These are phyloP conservation scores for Calliopum simillimum DNA, from an alignment of 2,888 invertebrate genomes.

Conservation along the genomic window DNA sequence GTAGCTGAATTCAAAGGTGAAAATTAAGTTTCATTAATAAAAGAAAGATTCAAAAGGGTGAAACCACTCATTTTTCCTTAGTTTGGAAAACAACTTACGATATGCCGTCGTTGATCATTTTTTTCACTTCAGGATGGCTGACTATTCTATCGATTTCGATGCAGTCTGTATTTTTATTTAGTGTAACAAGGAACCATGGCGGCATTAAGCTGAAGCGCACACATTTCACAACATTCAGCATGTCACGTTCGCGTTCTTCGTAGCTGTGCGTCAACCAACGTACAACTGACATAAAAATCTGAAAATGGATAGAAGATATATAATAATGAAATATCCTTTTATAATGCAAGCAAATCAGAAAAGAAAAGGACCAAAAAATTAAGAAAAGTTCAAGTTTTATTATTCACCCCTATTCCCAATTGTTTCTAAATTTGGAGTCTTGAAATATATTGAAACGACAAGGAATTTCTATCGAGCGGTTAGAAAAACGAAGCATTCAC, in stretches of 20 bases:
- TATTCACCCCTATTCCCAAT: too few species aligned
- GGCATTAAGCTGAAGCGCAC: conserved; percentile 83
- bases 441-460: too few species aligned
- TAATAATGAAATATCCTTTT: too few species aligned
- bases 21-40: not conserved
- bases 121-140: conserved; percentile 76
- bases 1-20: conserved; percentile 70
- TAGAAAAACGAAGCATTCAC: too few species aligned
- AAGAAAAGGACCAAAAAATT: too few species aligned
- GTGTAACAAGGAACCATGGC: conserved; percentile 83
- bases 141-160: conserved; percentile 78
- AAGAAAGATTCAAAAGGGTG: not conserved
- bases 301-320: not conserved
- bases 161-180: conserved; percentile 80
- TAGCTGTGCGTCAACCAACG: conserved; percentile 83
- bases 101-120: conserved; percentile 83
- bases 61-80: not conserved
- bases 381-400: too few species aligned
- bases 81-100: conserved; percentile 72
- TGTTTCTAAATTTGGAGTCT: too few species aligned
- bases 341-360: too few species aligned
- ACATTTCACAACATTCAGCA: conserved; percentile 75
- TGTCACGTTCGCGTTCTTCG: conserved; percentile 70
- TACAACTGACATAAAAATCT: conserved; percentile 83
- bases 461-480: too few species aligned